These are phyloP conservation scores for Solenopsis fugax DNA, from an alignment of 1,140 invertebrate species.

Conservation along the genomic window DNA sequence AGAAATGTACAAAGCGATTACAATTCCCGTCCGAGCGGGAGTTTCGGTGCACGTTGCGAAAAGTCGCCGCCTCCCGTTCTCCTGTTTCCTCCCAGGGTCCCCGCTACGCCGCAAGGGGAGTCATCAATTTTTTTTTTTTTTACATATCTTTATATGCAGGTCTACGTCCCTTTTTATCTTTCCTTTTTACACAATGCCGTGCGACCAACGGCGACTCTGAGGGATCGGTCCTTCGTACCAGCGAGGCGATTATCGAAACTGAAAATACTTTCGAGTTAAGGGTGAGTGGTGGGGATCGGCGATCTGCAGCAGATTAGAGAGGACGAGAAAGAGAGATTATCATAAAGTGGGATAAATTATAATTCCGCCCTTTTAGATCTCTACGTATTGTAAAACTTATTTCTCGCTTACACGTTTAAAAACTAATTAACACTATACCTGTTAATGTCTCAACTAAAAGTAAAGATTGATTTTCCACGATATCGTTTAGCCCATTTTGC, in stretches of 20 bases:
- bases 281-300: neutral
- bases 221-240: neutral
- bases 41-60: neutral
- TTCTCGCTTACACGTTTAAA: neutral
- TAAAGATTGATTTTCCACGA: neutral
- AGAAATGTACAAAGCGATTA: constrained; percentile 64
- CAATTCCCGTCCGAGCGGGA: neutral
- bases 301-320: neutral
- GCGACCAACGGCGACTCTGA: neutral
- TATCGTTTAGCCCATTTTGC: neutral
- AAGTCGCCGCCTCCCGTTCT: neutral
- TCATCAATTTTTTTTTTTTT: neutral
- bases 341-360: neutral
- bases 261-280: constrained; percentile 15
- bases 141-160: constrained; percentile 8
- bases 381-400: neutral
- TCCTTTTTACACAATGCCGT: neutral
- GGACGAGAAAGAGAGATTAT: constrained; percentile 19
- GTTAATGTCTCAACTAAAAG: neutral
- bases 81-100: neutral
- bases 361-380: neutral
- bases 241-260: neutral
- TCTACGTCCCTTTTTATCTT: neutral
- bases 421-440: neutral
- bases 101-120: neutral